Conservation (phyloP, 2,888 invertebrate genomes). For the Hyalella azteca region DNA sequence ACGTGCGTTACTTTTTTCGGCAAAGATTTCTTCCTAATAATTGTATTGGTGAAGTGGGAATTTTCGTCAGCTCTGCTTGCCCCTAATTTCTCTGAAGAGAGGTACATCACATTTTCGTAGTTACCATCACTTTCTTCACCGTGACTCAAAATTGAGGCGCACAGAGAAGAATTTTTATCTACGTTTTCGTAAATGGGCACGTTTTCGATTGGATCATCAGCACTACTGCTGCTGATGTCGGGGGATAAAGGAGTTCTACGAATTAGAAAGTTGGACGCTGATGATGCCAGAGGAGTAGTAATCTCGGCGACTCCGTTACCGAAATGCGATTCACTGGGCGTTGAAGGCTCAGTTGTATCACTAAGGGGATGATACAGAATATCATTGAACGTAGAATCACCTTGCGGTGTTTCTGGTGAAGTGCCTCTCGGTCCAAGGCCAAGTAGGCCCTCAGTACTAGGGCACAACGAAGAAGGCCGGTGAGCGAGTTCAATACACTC, state of each 20-base stretch:
- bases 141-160: conserved; percentile 45
- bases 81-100: background rate
- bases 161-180: conserved; percentile 41
- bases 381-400: conserved; percentile 55
- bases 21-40: conserved; percentile 17
- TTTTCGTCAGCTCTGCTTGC: background rate
- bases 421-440: conserved; percentile 46
- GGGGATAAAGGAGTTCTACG: conserved; percentile 54
- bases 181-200: conserved; percentile 53
- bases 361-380: conserved; percentile 58
- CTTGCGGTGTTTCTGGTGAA: conserved; percentile 57
- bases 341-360: conserved; percentile 58
- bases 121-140: conserved; percentile 46
- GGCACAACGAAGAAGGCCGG: background rate
- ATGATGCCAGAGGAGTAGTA: conserved; percentile 23
- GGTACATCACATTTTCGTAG: conserved; percentile 42
- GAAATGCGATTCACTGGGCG: conserved; percentile 57
- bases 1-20: background rate
- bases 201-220: conserved; percentile 55
- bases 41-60: background rate
- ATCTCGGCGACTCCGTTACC: conserved; percentile 44
- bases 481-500: background rate
- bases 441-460: conserved; percentile 30
- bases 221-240: conserved; percentile 53
- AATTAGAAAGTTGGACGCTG: conserved; percentile 37